Evolutionary conservation across 1,140 invertebrate genomes (phyloP).

Genomic region (Steinernema khuongi): DNA sequence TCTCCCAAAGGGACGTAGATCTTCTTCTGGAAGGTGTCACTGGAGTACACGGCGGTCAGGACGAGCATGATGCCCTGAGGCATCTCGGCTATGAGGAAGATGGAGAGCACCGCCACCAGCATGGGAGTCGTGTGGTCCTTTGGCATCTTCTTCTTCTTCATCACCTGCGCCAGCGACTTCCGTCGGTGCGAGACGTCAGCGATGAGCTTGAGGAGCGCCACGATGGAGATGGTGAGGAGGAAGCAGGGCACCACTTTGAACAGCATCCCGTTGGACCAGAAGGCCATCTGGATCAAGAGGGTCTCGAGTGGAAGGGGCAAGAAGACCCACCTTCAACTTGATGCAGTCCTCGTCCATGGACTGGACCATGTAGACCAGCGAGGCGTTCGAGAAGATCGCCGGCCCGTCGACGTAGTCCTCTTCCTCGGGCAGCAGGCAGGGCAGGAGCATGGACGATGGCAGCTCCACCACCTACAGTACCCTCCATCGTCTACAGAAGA

Average conservation of each 20-base stretch:
- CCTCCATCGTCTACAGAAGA: background rate
- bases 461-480: conserved; percentile 31
- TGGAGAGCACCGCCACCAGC: conserved; percentile 75
- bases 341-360: conserved; percentile 55
- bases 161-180: conserved; percentile 57
- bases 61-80: conserved; percentile 66
- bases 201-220: conserved; percentile 60
- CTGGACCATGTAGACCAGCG: conserved; percentile 40
- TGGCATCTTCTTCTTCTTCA: conserved; percentile 56
- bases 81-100: conserved; percentile 80
- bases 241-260: conserved; percentile 61
- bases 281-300: conserved; percentile 49
- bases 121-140: conserved; percentile 73
- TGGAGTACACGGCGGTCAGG: conserved; percentile 58
- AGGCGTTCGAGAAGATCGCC: background rate
- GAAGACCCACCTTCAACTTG: conserved; percentile 42
- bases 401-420: background rate
- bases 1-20: conserved; percentile 70
- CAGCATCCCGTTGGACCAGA: conserved; percentile 58
- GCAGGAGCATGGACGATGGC: conserved; percentile 16
- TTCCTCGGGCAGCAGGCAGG: conserved; percentile 4
- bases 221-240: conserved; percentile 61
- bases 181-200: conserved; percentile 59
- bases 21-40: conserved; percentile 54
- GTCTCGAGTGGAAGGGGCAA: background rate